Base-by-base conservation (phyloP, 2,113 vertebrate genomes). In the Passer montanus region DNA sequence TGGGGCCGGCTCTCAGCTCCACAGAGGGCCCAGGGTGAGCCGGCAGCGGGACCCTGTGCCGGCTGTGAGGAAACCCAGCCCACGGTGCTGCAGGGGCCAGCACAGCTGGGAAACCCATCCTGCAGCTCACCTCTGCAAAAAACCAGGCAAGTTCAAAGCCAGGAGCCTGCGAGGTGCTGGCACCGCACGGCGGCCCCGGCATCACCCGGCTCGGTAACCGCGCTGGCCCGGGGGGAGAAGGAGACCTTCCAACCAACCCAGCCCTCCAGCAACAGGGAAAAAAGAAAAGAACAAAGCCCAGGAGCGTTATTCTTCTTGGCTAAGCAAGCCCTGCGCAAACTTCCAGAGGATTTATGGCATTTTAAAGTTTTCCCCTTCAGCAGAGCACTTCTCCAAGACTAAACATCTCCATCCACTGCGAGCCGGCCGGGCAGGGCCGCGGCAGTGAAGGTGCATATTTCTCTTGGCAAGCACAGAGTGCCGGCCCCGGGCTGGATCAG, bases 291-390 rank as follows among this genome's bases (percentile, higher is more conserved):
- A 50, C 76, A 91, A 80, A 87, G 55, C 83, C 73, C 90, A 77
- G 94, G 88, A 92, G 96, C 9, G 15, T 88, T 90, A 56, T 67
- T 80, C 92, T 79, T 93, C 72, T 86, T 93, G 92, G 92, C 92
- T 90, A 85, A 83, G 68, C 76, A 31, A 93, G 24, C 33, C 68
- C 79, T 59, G 44, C 0, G 11, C 83, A 63, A 94, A 55, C 72
- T 80, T 93, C 68, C 79, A 84, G 68, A 94, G 94, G 93, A 96
- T 96, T 96, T 93, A 95, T 92, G 85, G 79, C 88, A 92, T 92
- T 97, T 93, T 86, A 80, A 96, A 95, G 93, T 87, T 95, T 95
- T 90, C 90, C 94, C 95, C 87, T 88, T 96, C 93, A 88, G 94
- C 88, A 44, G 76, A 81, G 87, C 30, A 74, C 87, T 95, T 92